Evolutionary conservation across 37 sponge, comb jelly and placozoan species (phyloP).

Genomic region (Chondrilla cf. caribensis): DNA sequence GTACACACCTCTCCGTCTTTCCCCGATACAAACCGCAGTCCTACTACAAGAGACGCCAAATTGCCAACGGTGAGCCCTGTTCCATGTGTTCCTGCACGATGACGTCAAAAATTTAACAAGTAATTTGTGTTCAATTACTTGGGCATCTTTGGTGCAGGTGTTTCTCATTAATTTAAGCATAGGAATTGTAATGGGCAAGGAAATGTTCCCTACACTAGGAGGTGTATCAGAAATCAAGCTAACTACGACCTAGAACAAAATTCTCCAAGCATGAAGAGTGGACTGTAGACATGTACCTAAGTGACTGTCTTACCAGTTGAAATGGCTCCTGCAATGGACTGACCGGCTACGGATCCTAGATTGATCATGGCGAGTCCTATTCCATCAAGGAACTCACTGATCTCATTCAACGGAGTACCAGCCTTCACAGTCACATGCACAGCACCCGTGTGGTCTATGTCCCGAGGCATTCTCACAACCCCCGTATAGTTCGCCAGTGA

Average conservation of each 20-base stretch:
- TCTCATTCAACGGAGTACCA: constrained; percentile 34
- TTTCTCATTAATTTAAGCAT: not conserved
- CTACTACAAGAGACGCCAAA: constrained; percentile 35
- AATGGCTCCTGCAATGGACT: constrained; percentile 58
- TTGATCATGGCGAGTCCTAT: constrained; percentile 41
- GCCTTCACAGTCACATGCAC: constrained; percentile 32
- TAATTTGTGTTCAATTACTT: no score
- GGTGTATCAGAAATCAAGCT: no score
- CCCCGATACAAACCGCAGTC: constrained; percentile 45
- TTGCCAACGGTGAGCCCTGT: constrained; percentile 23
- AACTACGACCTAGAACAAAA: no score
- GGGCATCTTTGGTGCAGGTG: not conserved
- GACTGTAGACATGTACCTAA: no score
- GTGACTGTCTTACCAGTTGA: constrained; percentile 54
- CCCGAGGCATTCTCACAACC: not conserved
- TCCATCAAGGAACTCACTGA: constrained; percentile 27
- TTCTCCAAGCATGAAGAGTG: no score
- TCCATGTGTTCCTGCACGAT: constrained; percentile 1
- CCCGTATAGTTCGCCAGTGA: constrained; percentile 40
- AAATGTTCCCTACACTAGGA: no score
- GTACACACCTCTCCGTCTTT: constrained; percentile 38
- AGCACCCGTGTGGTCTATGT: no score
- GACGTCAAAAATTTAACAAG: not conserved
- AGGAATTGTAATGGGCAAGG: not conserved
- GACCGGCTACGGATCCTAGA: constrained; percentile 50